Evolutionary conservation across 53 echinoderm and acorn worm genomes (phyloP).

Genomic region (Echinarachnius parma): DNA sequence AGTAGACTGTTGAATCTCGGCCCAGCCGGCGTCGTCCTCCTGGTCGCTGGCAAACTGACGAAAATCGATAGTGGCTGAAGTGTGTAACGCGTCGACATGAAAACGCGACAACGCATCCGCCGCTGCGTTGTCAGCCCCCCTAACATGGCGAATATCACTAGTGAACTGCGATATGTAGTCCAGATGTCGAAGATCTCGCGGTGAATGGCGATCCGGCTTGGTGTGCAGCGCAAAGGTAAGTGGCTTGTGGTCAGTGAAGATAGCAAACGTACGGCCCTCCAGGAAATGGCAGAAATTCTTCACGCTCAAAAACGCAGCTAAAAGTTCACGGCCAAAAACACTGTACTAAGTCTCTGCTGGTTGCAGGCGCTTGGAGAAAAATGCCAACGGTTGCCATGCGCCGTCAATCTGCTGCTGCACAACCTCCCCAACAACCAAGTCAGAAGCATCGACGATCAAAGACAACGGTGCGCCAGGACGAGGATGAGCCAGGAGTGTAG

Average conservation of each 20-base stretch:
- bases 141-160: background rate
- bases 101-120: no score
- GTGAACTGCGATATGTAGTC: conserved; percentile 46
- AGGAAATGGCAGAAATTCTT: conserved; percentile 38
- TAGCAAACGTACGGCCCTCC: conserved; percentile 18
- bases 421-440: conserved; percentile 11
- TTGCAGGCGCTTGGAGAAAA: conserved; percentile 25
- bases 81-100: no score
- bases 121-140: no score
- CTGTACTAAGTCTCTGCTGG: conserved; percentile 35
- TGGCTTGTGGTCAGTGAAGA: conserved; percentile 47
- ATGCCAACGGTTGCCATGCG: conserved; percentile 31
- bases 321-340: conserved; percentile 1
- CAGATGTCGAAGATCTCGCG: conserved; percentile 32
- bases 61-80: no score
- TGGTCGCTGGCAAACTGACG: no score
- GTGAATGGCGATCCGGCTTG: conserved; percentile 24
- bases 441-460: conserved; percentile 39
- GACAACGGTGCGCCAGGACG: conserved; percentile 13
- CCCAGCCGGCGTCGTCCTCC: no score
- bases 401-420: conserved; percentile 33
- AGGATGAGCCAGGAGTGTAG: conserved; percentile 23
- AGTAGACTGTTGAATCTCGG: no score
- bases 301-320: conserved; percentile 19
- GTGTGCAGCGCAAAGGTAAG: conserved; percentile 8